These are phyloP conservation scores for Notolepis coatsorum DNA, from an alignment of 2,797 vertebrate genomes.

Conservation along the genomic window DNA sequence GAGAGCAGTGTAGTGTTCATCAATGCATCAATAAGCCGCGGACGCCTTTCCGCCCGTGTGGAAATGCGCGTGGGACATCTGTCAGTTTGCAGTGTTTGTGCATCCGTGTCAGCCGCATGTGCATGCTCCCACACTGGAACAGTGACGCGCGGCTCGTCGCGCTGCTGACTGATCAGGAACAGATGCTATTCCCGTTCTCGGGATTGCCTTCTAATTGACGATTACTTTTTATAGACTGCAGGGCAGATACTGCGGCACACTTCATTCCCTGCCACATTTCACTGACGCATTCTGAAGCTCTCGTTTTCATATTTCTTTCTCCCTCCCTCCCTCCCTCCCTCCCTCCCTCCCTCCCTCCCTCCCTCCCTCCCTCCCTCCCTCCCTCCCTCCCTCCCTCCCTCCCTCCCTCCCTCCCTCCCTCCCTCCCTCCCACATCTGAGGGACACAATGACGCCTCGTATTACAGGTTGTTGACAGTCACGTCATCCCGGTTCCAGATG, in stretches of 20 bases:
- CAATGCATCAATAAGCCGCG: slow-evolving; percentile 10
- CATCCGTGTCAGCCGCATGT: slow-evolving; percentile 24
- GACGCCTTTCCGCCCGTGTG: not conserved
- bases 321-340: not conserved
- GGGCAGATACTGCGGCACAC: slow-evolving; percentile 66
- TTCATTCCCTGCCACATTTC: slow-evolving; percentile 66
- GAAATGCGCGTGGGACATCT: slow-evolving; percentile 15
- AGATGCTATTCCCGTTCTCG: slow-evolving; percentile 71
- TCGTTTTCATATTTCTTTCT: slow-evolving; percentile 31
- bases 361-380: too few species aligned
- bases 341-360: too few species aligned
- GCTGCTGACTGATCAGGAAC: slow-evolving; percentile 68
- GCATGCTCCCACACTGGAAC: slow-evolving; percentile 31
- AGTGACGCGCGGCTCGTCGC: slow-evolving; percentile 52
- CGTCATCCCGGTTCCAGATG: slow-evolving; percentile 51
- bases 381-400: too few species aligned
- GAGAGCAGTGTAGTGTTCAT: slow-evolving; percentile 30
- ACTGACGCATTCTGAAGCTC: slow-evolving; percentile 69
- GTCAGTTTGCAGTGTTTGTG: slow-evolving; percentile 18
- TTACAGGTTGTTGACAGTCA: slow-evolving; percentile 49
- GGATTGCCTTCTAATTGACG: slow-evolving; percentile 79
- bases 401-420: too few species aligned
- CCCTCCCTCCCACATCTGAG: slow-evolving; percentile 14
- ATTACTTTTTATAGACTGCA: slow-evolving; percentile 79
- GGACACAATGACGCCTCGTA: slow-evolving; percentile 46